Evolutionary conservation across 2,113 vertebrate species (phyloP).

Genomic region (Alectura lathami): DNA sequence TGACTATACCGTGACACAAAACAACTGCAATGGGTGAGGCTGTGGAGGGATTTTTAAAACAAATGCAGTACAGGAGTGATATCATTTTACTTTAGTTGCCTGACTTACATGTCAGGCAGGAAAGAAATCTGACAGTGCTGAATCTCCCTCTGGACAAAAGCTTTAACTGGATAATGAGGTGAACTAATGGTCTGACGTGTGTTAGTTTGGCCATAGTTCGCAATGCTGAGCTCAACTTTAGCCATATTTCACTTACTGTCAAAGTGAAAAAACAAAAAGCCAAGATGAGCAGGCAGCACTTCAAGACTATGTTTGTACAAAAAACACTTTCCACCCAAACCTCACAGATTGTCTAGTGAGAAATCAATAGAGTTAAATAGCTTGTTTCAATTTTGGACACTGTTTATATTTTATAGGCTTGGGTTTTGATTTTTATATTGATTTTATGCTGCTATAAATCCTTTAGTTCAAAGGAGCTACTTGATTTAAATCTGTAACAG

Average conservation of each 20-base stretch:
- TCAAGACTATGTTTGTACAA: background rate
- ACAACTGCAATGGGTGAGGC: background rate
- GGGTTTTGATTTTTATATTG: conserved; percentile 22
- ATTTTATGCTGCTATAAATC: conserved; percentile 53
- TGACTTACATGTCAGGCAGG: background rate
- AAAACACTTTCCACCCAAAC: background rate
- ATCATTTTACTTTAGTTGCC: background rate
- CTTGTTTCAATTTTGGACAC: background rate
- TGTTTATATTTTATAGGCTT: background rate
- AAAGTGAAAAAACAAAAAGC: background rate
- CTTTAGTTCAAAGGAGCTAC: conserved; percentile 9
- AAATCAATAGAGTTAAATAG: conserved; percentile 34
- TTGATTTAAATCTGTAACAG: conserved; percentile 6
- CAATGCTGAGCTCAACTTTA: background rate
- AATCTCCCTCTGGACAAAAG: background rate
- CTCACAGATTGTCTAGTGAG: background rate
- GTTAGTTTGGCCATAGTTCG: background rate
- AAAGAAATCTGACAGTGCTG: background rate
- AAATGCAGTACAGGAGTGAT: background rate
- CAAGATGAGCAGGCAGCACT: background rate
- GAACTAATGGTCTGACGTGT: background rate
- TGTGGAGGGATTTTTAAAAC: background rate
- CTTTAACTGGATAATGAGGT: background rate
- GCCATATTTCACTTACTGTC: background rate
- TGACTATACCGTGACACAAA: background rate